Percentiles rank a stretch among this genome's conserved stretches.
Evolutionary conservation across 2,888 invertebrate species (phyloP).

Genomic region (Conus canariensis): DNA sequence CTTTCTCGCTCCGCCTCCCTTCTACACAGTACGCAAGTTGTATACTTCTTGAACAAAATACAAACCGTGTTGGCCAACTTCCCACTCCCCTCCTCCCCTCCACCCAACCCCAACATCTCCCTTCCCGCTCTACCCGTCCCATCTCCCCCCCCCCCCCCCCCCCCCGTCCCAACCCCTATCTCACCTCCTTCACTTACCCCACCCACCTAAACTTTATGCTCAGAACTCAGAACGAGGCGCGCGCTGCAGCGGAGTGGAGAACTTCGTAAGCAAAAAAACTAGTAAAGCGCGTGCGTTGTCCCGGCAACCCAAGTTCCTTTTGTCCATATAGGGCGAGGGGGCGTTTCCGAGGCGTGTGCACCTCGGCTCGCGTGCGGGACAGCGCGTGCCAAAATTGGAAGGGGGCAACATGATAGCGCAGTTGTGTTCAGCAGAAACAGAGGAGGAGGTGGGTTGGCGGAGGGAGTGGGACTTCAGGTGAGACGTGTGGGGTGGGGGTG

Average conservation of each 20-base stretch:
- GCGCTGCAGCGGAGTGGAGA: no score
- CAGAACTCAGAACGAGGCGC: no score
- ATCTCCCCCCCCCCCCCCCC: background rate
- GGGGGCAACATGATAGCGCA: background rate
- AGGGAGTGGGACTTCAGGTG: background rate
- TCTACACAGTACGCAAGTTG: no score
- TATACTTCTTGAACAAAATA: no score
- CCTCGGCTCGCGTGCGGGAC: background rate
- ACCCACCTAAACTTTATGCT: no score
- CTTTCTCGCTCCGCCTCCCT: background rate
- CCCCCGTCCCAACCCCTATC: background rate
- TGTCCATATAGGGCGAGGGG: background rate
- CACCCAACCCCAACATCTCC: background rate
- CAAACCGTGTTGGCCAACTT: background rate
- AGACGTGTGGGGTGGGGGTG: background rate
- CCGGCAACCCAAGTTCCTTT: background rate
- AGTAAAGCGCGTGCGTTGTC: background rate
- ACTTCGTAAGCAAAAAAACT: background rate
- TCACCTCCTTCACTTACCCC: no score
- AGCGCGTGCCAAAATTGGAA: background rate
- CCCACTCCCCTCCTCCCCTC: background rate
- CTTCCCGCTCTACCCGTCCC: background rate
- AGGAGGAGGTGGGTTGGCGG: background rate
- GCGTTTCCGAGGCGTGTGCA: background rate
- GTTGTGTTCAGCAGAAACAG: background rate